Conservation (phyloP, 2,113 vertebrate species). For the Fulica atra region DNA sequence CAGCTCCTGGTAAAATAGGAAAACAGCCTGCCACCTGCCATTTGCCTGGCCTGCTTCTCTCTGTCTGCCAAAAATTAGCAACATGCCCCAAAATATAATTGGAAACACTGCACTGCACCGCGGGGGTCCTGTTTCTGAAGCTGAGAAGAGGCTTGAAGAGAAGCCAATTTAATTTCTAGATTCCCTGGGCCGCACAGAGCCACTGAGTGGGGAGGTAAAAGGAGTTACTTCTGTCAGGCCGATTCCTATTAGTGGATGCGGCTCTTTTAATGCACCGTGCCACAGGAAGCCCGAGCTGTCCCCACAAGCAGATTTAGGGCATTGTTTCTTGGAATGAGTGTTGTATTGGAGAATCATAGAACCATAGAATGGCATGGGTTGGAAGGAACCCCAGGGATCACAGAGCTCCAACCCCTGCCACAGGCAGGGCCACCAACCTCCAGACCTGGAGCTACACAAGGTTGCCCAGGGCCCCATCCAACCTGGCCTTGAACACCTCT, state of each 20-base stretch:
- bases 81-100: conserved; percentile 61
- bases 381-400: no score
- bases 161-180: conserved; percentile 66
- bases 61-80: conserved; percentile 65
- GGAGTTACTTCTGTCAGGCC: conserved; percentile 37
- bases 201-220: conserved; percentile 17
- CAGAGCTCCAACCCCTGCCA: no score
- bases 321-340: background rate
- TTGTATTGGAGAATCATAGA: no score
- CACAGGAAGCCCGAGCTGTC: background rate
- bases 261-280: conserved; percentile 1
- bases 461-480: no score
- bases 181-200: background rate
- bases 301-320: conserved; percentile 19
- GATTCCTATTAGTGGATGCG: conserved; percentile 52
- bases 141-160: conserved; percentile 47
- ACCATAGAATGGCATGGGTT: no score
- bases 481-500: no score
- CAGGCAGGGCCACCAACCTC: no score
- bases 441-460: no score
- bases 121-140: conserved; percentile 51
- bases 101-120: conserved; percentile 54
- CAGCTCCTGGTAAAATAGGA: conserved; percentile 7
- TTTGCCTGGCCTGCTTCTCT: conserved; percentile 42
- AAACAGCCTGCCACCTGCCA: conserved; percentile 68